A percentile compares a stretch with the other conserved stretches of the same genome.
Evolutionary conservation across 2,888 invertebrate species (phyloP).

Genomic region (Pandemis cinnamomeana): DNA sequence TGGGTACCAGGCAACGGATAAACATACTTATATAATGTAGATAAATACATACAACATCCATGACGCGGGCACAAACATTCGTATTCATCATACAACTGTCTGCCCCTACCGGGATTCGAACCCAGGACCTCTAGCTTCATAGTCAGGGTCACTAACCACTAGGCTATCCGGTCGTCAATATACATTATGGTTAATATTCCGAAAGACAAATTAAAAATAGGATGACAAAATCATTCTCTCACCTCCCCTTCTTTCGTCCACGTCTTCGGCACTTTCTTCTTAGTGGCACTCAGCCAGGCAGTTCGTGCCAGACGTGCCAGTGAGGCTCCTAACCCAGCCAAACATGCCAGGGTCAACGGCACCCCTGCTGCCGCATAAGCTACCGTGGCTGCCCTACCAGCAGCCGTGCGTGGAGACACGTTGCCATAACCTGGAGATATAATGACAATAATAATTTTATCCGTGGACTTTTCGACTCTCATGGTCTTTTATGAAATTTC

Average conservation of each 20-base stretch:
- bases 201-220: neutral
- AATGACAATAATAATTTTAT: neutral
- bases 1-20: too few species aligned
- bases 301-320: slow-evolving; percentile 91
- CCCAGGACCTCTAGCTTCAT: too few species aligned
- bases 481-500: too few species aligned
- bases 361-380: slow-evolving; percentile 95
- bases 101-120: too few species aligned
- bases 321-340: slow-evolving; percentile 92
- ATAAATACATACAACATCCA: too few species aligned
- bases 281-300: slow-evolving; percentile 79
- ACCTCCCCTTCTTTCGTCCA: slow-evolving; percentile 79
- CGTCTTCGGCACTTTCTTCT: slow-evolving; percentile 71
- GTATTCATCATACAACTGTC: too few species aligned
- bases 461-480: too few species aligned
- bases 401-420: slow-evolving; percentile 92
- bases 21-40: too few species aligned
- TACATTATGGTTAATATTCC: neutral
- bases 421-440: slow-evolving; percentile 91
- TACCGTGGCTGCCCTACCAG: slow-evolving; percentile 93
- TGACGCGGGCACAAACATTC: too few species aligned
- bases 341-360: slow-evolving; percentile 93
- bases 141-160: too few species aligned
- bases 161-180: too few species aligned
- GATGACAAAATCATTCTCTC: slow-evolving; percentile 29